phyloP scores from a whole-genome alignment of 2,113 vertebrate species.

The Desmodus rotundus region DNA sequence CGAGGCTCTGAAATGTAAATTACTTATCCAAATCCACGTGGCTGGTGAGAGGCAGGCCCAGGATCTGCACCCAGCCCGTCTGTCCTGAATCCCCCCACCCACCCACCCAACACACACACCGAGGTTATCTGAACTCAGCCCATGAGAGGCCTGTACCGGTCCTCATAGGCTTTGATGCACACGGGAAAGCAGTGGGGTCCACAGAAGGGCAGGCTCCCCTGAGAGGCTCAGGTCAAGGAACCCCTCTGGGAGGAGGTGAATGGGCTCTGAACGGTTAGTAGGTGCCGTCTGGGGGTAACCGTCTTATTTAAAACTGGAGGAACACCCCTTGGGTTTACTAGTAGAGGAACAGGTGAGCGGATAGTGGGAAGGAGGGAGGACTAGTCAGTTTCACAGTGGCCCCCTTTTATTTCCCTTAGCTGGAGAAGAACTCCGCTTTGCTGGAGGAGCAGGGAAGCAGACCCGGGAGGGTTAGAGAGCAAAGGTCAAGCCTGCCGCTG shows the following conservation, averaged over 20 bases:
- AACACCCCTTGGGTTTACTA: neutral
- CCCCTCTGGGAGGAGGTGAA: neutral
- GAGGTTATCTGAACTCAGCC: neutral
- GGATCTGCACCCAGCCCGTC: neutral
- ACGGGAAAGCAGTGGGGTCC: neutral
- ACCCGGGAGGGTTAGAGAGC: neutral
- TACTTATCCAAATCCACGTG: neutral
- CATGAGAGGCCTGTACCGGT: neutral
- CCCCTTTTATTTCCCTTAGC: neutral
- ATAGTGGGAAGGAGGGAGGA: neutral
- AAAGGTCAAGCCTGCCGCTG: neutral
- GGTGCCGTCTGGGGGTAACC: neutral
- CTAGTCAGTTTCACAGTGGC: neutral
- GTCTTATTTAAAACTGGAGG: neutral
- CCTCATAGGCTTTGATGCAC: neutral
- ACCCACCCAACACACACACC: accelerated
- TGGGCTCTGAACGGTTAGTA: neutral
- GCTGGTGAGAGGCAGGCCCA: neutral
- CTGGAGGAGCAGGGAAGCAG: neutral
- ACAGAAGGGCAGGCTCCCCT: neutral
- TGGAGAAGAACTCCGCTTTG: neutral
- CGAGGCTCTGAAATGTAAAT: neutral
- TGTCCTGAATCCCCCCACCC: neutral
- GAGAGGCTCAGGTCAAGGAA: neutral
- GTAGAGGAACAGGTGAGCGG: neutral